A percentile compares a stretch with the other conserved stretches of the same genome.
These are phyloP conservation scores for Platanista minor DNA, from an alignment of 2,113 vertebrate genomes.

Conservation along the genomic window DNA sequence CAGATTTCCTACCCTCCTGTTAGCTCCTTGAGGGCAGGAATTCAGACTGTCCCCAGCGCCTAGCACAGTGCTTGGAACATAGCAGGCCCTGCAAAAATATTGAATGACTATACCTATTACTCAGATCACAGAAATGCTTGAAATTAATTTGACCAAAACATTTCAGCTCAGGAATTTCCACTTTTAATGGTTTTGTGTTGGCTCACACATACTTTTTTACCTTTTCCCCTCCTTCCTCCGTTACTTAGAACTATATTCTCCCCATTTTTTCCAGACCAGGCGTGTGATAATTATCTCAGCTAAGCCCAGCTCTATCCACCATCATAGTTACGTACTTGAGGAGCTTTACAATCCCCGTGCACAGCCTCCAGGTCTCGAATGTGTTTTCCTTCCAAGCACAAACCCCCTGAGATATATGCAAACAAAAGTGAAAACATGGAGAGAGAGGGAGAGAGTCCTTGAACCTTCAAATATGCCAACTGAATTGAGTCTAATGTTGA, in stretches of 20 bases:
- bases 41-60: not conserved
- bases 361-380: not conserved
- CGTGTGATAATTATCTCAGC: not conserved
- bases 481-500: not conserved
- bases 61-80: not conserved
- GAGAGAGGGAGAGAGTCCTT: not conserved
- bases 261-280: not conserved
- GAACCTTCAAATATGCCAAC: not conserved
- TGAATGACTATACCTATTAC: not conserved
- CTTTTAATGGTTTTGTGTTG: not conserved
- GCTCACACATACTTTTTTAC: not conserved
- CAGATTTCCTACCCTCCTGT: not conserved
- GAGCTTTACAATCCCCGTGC: not conserved
- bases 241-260: not conserved
- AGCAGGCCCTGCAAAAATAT: not conserved
- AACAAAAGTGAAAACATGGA: not conserved
- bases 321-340: not conserved
- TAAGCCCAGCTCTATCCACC: not conserved
- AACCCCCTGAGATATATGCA: not conserved
- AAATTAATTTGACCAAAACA: not conserved
- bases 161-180: not conserved
- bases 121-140: not conserved
- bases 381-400: not conserved
- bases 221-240: not conserved
- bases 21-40: not conserved